Conservation (phyloP, 2,888 invertebrate species). For the Ethmia dodecea region DNA sequence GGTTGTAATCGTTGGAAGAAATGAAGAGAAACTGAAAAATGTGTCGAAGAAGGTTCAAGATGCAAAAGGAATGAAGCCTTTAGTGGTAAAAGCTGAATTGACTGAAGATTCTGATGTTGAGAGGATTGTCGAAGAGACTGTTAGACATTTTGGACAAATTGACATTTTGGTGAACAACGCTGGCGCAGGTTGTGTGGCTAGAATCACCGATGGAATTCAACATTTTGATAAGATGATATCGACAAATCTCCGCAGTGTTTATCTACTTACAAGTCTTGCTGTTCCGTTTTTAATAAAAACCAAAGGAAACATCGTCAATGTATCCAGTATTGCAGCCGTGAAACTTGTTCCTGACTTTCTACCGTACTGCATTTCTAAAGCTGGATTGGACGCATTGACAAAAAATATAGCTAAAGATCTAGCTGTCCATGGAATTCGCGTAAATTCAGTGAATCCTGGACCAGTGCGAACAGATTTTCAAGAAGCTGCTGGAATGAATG, state of each 20-base stretch:
- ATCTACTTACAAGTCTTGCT: constrained; percentile 16
- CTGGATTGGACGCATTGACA: constrained; percentile 85
- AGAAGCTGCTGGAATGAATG: not conserved
- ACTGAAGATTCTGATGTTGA: constrained; percentile 17
- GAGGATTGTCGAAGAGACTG: constrained; percentile 17
- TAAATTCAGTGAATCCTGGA: constrained; percentile 84
- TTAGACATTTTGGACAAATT: constrained; percentile 17
- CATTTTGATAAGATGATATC: constrained; percentile 18
- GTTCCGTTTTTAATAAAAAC: constrained; percentile 16
- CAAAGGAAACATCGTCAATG: constrained; percentile 24
- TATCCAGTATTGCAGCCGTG: constrained; percentile 17
- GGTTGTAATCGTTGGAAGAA: constrained; percentile 18
- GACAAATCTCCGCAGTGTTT: constrained; percentile 19
- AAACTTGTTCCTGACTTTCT: constrained; percentile 1
- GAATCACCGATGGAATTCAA: constrained; percentile 13
- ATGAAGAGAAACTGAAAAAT: constrained; percentile 16
- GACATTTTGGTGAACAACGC: constrained; percentile 25
- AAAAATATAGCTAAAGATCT: constrained; percentile 81
- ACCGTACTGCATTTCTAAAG: constrained; percentile 82
- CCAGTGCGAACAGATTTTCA: constrained; percentile 63
- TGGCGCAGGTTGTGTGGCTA: constrained; percentile 14
- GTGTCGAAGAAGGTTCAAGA: constrained; percentile 10
- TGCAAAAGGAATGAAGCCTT: constrained; percentile 14
- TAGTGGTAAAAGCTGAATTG: constrained; percentile 14
- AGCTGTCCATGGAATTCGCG: constrained; percentile 72